Evolutionary conservation across 2,113 vertebrate species (phyloP), one percentile per base, ranked within the genome.

Genomic region (human (Homo sapiens)): DNA sequence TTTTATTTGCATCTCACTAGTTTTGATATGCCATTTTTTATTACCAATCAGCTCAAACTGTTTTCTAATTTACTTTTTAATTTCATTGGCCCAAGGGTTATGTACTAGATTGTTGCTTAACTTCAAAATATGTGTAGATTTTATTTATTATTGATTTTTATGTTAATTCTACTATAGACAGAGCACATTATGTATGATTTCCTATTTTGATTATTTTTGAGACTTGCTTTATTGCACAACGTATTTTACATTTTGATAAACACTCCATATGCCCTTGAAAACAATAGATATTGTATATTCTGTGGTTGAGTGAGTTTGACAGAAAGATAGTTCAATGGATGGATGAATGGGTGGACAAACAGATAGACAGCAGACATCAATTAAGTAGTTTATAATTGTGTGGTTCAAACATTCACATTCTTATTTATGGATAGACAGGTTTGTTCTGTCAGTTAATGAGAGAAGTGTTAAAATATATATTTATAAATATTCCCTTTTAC

Each of bases 11-110:
- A 52, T 82, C n/a, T 10, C 27, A 84, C 23, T 89, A 40, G 8
- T 81, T 87, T 73, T 35, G 9, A 40, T 85, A 72, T 50, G 10
- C 22, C 50, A 84, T 78, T 52, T 84, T 89, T 92, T 12, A 55
- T 43, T 30, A 79, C 83, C 30, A 57, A 14, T 78, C 59, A 72
- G 11, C 35, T 87, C 25, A 59, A 64, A 73, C 18, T 89, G 72
- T 32, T 89, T 78, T 94, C n/a, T 89, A 89, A 79, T 64, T 70
- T 83, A 59, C 27, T 64, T 59, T 89, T 81, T 92, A 17, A 92
- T 8, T 79, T 64, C 52, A 72, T 89, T 79, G 50, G 45, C 38
- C n/a, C 40, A 59, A 55, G 3, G 35, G 40, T 83, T 76, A 79
- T 78, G 12, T 70, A 45, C 23, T 70, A 84, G 32, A 89, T 79